phyloP scores from a whole-genome alignment of 2,113 vertebrate genomes.

The Excalfactoria chinensis region DNA sequence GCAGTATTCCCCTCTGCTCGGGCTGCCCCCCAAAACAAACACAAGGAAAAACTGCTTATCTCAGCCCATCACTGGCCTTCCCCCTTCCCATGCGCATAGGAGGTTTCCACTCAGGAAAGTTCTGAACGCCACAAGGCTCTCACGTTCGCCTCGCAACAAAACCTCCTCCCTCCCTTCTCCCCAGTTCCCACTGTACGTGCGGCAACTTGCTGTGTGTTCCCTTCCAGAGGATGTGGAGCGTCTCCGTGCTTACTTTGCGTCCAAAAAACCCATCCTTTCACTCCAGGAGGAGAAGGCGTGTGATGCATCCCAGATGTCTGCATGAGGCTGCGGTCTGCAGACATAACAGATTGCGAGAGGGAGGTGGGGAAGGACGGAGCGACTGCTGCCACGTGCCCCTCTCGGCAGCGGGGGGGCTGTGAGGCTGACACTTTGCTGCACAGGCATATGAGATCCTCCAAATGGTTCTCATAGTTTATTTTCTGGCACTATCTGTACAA shows the following conservation, averaged over 20 bases:
- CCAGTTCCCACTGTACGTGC: background rate
- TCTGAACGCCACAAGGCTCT: background rate
- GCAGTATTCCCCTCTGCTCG: background rate
- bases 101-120: background rate
- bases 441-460: no score
- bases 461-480: background rate
- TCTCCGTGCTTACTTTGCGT: background rate
- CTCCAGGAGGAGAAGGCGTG: slow-evolving; percentile 12
- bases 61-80: background rate
- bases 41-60: background rate
- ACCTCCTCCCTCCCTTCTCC: background rate
- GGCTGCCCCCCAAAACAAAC: background rate
- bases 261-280: slow-evolving; percentile 2
- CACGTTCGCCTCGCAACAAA: slow-evolving; percentile 1
- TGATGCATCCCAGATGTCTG: slow-evolving; percentile 65
- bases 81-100: background rate
- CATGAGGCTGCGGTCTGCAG: background rate
- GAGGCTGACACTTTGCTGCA: background rate
- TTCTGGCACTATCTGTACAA: background rate
- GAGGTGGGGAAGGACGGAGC: background rate
- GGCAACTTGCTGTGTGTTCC: slow-evolving; percentile 19
- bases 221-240: background rate
- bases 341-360: background rate
- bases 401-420: background rate
- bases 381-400: background rate